Base-by-base conservation (phyloP, 2,113 vertebrate genomes). In the Caranx ignobilis region DNA sequence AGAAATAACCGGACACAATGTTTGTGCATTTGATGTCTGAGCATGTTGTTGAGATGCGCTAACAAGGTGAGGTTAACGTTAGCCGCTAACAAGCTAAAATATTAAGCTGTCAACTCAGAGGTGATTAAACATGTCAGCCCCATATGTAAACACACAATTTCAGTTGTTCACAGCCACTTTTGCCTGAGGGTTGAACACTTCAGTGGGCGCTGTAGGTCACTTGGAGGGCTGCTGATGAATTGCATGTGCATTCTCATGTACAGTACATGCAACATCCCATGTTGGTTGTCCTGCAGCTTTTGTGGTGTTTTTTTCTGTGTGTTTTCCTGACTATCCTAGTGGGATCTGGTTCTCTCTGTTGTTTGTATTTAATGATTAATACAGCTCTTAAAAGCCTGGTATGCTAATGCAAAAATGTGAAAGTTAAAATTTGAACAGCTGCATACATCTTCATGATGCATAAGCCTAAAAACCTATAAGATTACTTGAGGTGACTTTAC, bases 131-230 rank as follows among this genome's bases (percentile, higher is more conserved):
- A 7, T 32, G 13, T 73, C 54, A 39, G 48, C 16, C 54, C 34
- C 47, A 34, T 34, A 47, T 81, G 50, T 63, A 19, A 75, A 56
- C 43, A 21, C 45, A 34, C 35, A 43, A 65, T n/a, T 15, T 55
- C 13, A 13, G 8, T 34, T 37, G 75, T 83, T 67, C 47, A 26
- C 31, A 73, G 52, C 39, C 16, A 21, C 45, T 43, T 60, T 47
- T 31, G 59, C 61, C 68, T 4, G n/a, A 52, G 48, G 56, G 56
- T n/a, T 16, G 43, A 59, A 59, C 52, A 67, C 15, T 43, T 70
- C 45, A 62, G 1, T 59, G 71, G 61, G 66, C 65, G 32, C 37
- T 75, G 35, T 11, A n/a, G 32, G 32, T 79, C 65, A 70, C 26
- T 13, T 19, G 26, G 4, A 37, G 71, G 54, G 16, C 60, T 63